phyloP scores from a whole-genome alignment of 1,140 invertebrate species.

The Papilio xuthus region DNA sequence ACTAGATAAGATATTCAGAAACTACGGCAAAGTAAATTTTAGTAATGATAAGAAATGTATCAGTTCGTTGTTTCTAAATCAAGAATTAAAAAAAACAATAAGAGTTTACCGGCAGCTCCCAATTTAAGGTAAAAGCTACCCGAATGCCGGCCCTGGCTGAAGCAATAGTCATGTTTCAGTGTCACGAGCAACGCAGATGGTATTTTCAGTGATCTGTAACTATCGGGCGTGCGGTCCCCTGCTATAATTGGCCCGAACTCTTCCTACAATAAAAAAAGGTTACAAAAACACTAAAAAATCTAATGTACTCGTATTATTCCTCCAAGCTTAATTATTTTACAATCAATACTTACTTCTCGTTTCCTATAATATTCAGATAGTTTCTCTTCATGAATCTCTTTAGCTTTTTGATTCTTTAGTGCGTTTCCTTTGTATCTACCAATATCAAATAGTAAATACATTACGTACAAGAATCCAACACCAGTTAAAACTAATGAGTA shows the following conservation, averaged over 20 bases:
- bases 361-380: slow-evolving; percentile 70
- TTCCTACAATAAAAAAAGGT: slow-evolving; percentile 54
- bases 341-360: slow-evolving; percentile 60
- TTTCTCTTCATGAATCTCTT: slow-evolving; percentile 68
- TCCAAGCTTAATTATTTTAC: neutral
- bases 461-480: slow-evolving; percentile 83
- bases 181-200: slow-evolving; percentile 61
- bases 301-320: neutral
- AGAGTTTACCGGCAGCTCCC: slow-evolving; percentile 85
- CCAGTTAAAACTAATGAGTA: slow-evolving; percentile 84
- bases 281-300: neutral
- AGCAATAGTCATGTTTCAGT: slow-evolving; percentile 83
- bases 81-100: neutral
- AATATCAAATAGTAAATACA: slow-evolving; percentile 85
- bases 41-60: slow-evolving; percentile 10
- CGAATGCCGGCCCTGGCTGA: slow-evolving; percentile 84
- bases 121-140: slow-evolving; percentile 89
- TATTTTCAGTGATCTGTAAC: slow-evolving; percentile 47
- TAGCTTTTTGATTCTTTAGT: slow-evolving; percentile 76
- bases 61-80: slow-evolving; percentile 13
- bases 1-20: too few relatives aligned
- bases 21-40: too few relatives aligned
- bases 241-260: slow-evolving; percentile 63
- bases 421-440: slow-evolving; percentile 81
- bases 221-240: slow-evolving; percentile 64